phyloP scores from a whole-genome alignment of 23 tunicate genomes.

The Halocynthia aurantium region DNA sequence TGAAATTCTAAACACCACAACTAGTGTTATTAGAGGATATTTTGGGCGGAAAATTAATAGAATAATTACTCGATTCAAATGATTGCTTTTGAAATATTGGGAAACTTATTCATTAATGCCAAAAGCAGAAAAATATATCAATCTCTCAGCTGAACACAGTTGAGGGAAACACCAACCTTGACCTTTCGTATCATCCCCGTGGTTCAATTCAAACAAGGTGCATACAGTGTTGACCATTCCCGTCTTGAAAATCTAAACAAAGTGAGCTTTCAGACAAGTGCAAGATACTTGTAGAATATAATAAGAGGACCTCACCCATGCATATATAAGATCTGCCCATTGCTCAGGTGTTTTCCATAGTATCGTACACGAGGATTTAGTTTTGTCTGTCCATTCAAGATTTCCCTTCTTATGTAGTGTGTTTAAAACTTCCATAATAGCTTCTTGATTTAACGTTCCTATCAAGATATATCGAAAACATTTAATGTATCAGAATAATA shows the following conservation, averaged over 20 bases:
- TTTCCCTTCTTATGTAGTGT: conserved; percentile 59
- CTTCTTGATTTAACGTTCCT: conserved; percentile 46
- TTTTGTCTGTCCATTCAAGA: conserved; percentile 72
- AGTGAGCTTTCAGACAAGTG: background rate
- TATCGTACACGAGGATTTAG: conserved; percentile 58
- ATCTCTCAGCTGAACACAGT: no score
- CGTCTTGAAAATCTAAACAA: conserved; percentile 16
- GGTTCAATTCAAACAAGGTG: conserved; percentile 73
- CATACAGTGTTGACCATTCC: conserved; percentile 73
- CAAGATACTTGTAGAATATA: background rate
- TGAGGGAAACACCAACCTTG: conserved; percentile 14
- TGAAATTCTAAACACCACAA: conserved; percentile 39
- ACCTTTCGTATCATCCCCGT: conserved; percentile 43
- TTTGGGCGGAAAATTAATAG: no score
- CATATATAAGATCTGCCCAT: conserved; percentile 70
- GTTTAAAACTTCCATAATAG: conserved; percentile 52
- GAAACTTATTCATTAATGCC: no score
- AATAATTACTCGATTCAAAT: no score
- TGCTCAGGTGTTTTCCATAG: conserved; percentile 75
- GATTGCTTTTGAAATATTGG: no score
- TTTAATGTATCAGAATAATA: no score
- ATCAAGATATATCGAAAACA: background rate
- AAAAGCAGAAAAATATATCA: no score
- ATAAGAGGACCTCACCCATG: conserved; percentile 39
- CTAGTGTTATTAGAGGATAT: background rate